These are phyloP conservation scores for Agrotis segetum DNA, from an alignment of 2,888 invertebrate species.

Conservation along the genomic window DNA sequence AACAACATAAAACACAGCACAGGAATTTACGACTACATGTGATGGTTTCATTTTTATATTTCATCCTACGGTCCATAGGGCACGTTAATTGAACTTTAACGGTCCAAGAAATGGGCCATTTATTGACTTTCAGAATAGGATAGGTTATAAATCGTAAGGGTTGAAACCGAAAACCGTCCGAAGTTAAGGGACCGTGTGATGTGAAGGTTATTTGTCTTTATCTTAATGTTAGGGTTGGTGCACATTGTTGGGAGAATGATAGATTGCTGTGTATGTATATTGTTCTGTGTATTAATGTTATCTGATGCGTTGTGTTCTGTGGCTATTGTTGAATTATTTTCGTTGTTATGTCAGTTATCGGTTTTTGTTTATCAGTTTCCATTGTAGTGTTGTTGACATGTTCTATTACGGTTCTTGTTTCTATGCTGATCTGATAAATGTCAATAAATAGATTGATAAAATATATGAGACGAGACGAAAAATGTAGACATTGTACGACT, in stretches of 20 bases:
- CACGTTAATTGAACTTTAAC: constrained; percentile 87
- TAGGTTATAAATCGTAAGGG: constrained; percentile 73
- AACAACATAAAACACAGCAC: constrained; percentile 79
- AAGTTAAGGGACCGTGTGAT: constrained; percentile 66
- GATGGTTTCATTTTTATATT: constrained; percentile 85
- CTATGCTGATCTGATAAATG: background rate
- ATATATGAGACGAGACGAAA: background rate
- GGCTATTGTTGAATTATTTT: constrained; percentile 41
- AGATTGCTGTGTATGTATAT: constrained; percentile 49
- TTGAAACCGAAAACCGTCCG: constrained; percentile 63
- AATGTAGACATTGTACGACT: background rate
- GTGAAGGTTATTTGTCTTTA: constrained; percentile 66
- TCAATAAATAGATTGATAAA: background rate
- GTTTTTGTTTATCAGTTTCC: too few relatives aligned
- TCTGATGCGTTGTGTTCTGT: constrained; percentile 26
- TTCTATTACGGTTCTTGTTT: background rate
- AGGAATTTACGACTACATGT: constrained; percentile 78
- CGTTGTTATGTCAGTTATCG: constrained; percentile 2
- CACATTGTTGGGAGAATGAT: constrained; percentile 61
- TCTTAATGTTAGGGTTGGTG: constrained; percentile 63
- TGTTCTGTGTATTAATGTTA: constrained; percentile 47
- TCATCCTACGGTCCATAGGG: constrained; percentile 82
- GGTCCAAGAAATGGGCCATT: constrained; percentile 79
- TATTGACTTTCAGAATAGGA: constrained; percentile 78
- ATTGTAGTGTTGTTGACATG: constrained; percentile 13